phyloP scores from a whole-genome alignment of 2,797 vertebrate genomes.

The Myotis myotis region DNA sequence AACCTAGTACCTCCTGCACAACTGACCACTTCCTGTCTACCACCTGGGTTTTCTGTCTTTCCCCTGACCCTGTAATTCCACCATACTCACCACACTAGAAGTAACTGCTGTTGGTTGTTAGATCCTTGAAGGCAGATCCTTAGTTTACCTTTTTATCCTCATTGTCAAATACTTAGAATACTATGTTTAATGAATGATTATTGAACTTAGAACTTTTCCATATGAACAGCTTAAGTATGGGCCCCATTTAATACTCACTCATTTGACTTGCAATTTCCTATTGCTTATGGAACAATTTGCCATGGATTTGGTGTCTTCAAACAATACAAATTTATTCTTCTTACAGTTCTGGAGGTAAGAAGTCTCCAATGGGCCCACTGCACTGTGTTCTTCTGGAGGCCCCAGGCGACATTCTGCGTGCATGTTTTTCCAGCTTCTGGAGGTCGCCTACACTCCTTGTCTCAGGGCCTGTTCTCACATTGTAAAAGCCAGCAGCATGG shows the following conservation, averaged over 20 bases:
- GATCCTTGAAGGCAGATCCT: background rate
- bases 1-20: background rate
- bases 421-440: background rate
- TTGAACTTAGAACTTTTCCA: background rate
- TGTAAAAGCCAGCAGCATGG: background rate
- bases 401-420: no score
- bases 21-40: background rate
- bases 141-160: background rate
- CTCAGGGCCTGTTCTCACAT: rapidly evolving
- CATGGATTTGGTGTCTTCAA: background rate
- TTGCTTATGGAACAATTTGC: background rate
- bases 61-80: no score
- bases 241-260: background rate
- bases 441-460: background rate
- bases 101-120: background rate
- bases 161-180: background rate
- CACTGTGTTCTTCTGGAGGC: background rate
- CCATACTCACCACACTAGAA: background rate
- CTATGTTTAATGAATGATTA: background rate
- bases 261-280: background rate
- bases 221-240: background rate
- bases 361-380: background rate
- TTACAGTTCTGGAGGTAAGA: background rate
- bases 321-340: background rate
- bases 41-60: no score